Evolutionary conservation across 1,140 invertebrate genomes (phyloP), one percentile per base, ranked within the genome.

Genomic region (Neodiprion lecontei): DNA sequence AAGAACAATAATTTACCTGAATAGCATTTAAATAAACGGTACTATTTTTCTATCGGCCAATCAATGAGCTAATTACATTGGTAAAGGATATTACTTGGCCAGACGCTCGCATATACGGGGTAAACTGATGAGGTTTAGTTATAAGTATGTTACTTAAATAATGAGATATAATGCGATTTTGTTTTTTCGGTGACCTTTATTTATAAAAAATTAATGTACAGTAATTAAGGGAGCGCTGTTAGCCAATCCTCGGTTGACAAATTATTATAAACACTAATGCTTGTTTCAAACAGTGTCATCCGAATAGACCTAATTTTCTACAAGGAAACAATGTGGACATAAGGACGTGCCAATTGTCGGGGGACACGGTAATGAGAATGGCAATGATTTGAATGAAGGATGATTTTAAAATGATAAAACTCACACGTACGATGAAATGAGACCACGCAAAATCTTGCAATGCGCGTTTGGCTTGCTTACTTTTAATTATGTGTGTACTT

Each of bases 151-250:
- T 40, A 40, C 28, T 40, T 40, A 40, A 40, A 40, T 40, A 40
- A 40, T 40, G 5, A 40, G 28, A 40, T 40, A 61, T 17, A 17
- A 61, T 61, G 53, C 11, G 53, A 61, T 61, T 14, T 61, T 61
- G 53, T 61, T 14, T 61, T 61, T 61, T 61, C 53, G 53, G 53
- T 61, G 53, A 61, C 53, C 53, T 61, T 61, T 61, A 61, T 61
- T 61, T 61, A 61, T 61, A 61, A 61, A 61, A 61, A 61, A 61
- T 61, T 61, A 61, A 61, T 61, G 53, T 61, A 61, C 53, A 61
- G 53, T 61, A 61, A 61, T 61, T 7, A 61, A 61, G n/a, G 53
- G n/a, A 61, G 53, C 53, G 11, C 11, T 61, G n/a, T 9, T 12
- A 61, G 53, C 53, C 53, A 61, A 61, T 61, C 53, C 53, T 61